Evolutionary conservation across 2,888 invertebrate genomes (phyloP).

Genomic region (Mylabris sibirica): DNA sequence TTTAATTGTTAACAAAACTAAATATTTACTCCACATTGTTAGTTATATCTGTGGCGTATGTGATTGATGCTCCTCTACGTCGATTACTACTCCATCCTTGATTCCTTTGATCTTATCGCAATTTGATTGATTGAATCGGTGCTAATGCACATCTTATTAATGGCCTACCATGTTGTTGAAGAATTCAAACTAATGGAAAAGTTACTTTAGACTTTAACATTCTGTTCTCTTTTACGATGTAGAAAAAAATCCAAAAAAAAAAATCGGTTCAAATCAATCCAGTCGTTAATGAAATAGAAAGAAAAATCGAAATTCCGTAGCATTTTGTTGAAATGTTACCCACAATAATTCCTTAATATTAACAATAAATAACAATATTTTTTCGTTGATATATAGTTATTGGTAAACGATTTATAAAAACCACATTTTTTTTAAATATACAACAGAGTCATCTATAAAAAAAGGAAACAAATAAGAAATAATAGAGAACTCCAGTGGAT

Average conservation of each 20-base stretch:
- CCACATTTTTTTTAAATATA: neutral
- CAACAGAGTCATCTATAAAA: neutral
- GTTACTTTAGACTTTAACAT: slow-evolving; percentile 18
- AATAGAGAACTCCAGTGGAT: neutral
- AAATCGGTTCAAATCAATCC: neutral
- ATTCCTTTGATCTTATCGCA: slow-evolving; percentile 65
- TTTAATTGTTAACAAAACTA: too few species aligned
- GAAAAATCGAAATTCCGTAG: neutral
- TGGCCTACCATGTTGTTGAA: slow-evolving; percentile 30
- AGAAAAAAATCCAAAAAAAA: neutral
- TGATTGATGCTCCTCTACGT: slow-evolving; percentile 61
- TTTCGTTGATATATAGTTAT: neutral
- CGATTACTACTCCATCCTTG: slow-evolving; percentile 63
- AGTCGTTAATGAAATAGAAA: neutral
- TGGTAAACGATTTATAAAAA: neutral
- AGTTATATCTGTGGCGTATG: slow-evolving; percentile 30
- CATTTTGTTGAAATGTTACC: neutral
- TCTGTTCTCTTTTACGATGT: neutral
- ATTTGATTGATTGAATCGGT: slow-evolving; percentile 61
- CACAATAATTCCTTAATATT: neutral
- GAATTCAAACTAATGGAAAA: slow-evolving; percentile 32
- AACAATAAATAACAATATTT: slow-evolving; percentile 11
- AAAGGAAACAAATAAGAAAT: slow-evolving; percentile 1
- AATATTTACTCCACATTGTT: slow-evolving; percentile 1
- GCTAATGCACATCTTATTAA: slow-evolving; percentile 56